A percentile compares a stretch with the other conserved stretches of the same genome.
These are phyloP conservation scores for Teleogryllus occipitalis DNA, from an alignment of 1,140 invertebrate genomes.

Conservation along the genomic window DNA sequence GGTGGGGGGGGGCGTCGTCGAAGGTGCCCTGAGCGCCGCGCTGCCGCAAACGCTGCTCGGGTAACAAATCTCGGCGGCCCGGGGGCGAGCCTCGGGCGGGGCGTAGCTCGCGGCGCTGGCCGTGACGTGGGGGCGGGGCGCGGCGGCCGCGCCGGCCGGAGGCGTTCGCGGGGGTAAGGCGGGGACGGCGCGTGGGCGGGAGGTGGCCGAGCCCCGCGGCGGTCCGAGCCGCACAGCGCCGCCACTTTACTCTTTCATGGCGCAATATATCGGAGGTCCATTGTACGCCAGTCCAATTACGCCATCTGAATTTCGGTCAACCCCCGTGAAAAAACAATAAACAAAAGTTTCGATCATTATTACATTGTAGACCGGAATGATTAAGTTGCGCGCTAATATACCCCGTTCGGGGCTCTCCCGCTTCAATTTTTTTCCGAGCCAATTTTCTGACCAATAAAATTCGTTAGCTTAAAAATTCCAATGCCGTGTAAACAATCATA, in stretches of 20 bases:
- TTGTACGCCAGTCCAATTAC: not conserved
- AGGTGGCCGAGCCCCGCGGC: too few species aligned
- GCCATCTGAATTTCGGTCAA: not conserved
- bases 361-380: conserved; percentile 4
- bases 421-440: not conserved
- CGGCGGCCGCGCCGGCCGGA: too few species aligned
- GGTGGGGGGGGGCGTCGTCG: too few species aligned
- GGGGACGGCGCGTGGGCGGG: too few species aligned
- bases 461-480: conserved; percentile 5
- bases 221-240: too few species aligned
- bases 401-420: not conserved
- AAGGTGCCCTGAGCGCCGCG: too few species aligned
- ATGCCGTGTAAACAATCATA: not conserved
- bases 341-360: not conserved
- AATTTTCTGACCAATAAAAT: conserved; percentile 1
- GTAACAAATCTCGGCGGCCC: too few species aligned
- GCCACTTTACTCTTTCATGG: not conserved
- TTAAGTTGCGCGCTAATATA: not conserved
- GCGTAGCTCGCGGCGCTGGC: too few species aligned
- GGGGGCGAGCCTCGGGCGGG: too few species aligned
- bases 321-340: not conserved
- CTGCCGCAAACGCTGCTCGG: too few species aligned
- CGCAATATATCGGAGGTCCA: not conserved
- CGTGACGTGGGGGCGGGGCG: too few species aligned
- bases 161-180: not conserved